Base-by-base conservation (phyloP, 2,113 vertebrate species). In the Gasterosteus nipponicus region DNA sequence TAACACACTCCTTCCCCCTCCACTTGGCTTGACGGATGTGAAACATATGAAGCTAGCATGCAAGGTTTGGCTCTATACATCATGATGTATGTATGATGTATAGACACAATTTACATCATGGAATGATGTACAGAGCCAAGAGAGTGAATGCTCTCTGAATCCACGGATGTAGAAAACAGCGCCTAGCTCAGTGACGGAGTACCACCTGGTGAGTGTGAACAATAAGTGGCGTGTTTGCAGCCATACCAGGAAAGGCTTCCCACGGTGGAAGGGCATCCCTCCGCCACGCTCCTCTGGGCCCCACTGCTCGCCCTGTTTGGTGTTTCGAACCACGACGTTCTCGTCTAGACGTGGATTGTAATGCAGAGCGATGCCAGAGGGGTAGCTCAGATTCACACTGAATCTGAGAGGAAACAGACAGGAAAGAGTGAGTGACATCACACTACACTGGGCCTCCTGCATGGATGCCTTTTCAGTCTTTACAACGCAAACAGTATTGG, bases 261-360 rank as follows among this genome's bases (percentile, higher is more conserved):
- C 95, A 3, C 10, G 53, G 1, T 1, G 10, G 87, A 95, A 95
- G 16, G 94, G 93, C 88, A 92, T 92, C 0, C 7, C 71, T 1
- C 89, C 31, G 0, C 42, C 19, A 0, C 87, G 87, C 67, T 95
- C 93, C 84, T 96, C 95, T 0, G 8, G 0, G 0, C 92, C 94
- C 94, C 94, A 94, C 3, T 1, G 19, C 10, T 29, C 44, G 2
- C 68, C 57, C 53, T 88, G 54, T 49, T 72, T 67, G 18, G 79
- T 90, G 86, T 94, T 95, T 8, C 89, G 85, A 26, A 94, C 94
- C 75, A 95, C 91, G 0, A 6, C 0, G 0, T 94, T 92, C 78
- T 96, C 92, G 3, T 82, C 38, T 15, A 96, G 93, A 1, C 94
- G 93, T 2, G 94, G 92, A 61, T 94, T 94, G 69, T 94, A 78